Evolutionary conservation across 2,113 vertebrate genomes (phyloP).

Genomic region (Pseudorhombus dupliciocellatus): DNA sequence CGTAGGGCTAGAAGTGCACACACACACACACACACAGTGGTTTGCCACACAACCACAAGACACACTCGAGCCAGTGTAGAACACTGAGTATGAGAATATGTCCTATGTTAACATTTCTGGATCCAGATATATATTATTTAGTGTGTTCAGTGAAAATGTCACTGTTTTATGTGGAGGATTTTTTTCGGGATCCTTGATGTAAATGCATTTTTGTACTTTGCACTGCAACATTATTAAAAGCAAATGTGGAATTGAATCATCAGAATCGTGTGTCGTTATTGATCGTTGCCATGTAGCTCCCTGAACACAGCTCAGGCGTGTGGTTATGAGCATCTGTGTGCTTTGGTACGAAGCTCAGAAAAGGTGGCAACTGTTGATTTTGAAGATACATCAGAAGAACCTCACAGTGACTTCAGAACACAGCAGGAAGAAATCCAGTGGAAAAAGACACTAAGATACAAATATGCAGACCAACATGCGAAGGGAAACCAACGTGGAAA

Average conservation of each 20-base stretch:
- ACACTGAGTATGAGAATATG: slow-evolving; percentile 40
- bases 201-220: slow-evolving; percentile 1
- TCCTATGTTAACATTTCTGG: slow-evolving; percentile 7
- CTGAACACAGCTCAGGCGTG: slow-evolving; percentile 4
- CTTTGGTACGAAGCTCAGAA: slow-evolving; percentile 64
- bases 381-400: slow-evolving; percentile 59
- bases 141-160: slow-evolving; percentile 13
- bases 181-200: slow-evolving; percentile 23
- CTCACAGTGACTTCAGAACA: slow-evolving; percentile 50
- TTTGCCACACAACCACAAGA: slow-evolving; percentile 62
- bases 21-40: slow-evolving; percentile 21
- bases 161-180: background rate
- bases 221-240: slow-evolving; percentile 42
- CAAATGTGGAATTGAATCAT: slow-evolving; percentile 27
- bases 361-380: slow-evolving; percentile 72
- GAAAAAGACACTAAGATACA: slow-evolving; percentile 9
- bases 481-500: background rate
- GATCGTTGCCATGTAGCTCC: slow-evolving; percentile 24
- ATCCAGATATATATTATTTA: background rate
- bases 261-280: slow-evolving; percentile 35
- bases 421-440: slow-evolving; percentile 21
- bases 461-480: no score
- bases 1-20: slow-evolving; percentile 64
- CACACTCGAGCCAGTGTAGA: slow-evolving; percentile 38
- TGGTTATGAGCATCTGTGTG: slow-evolving; percentile 12